Evolutionary conservation across 1,140 invertebrate genomes (phyloP).

Genomic region (Aricia agestis): DNA sequence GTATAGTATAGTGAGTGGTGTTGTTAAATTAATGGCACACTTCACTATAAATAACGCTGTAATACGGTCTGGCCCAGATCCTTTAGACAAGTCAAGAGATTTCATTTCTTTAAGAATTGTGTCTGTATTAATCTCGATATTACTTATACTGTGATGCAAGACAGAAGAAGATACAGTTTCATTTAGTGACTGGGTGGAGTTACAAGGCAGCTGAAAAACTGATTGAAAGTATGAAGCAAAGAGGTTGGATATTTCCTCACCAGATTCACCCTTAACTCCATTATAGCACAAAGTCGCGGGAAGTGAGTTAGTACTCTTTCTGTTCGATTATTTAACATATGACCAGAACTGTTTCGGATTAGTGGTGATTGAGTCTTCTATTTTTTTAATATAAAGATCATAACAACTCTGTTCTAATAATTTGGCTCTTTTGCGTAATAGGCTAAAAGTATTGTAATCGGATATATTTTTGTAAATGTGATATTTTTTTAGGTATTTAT

Average conservation of each 20-base stretch:
- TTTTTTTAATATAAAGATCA: conserved; percentile 20
- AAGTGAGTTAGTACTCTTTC: conserved; percentile 2
- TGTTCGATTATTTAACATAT: conserved; percentile 23
- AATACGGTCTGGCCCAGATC: conserved; percentile 32
- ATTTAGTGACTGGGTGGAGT: background rate
- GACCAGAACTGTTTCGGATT: conserved; percentile 28
- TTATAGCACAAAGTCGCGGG: conserved; percentile 12
- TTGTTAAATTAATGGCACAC: conserved; percentile 27
- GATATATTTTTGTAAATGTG: too few relatives aligned
- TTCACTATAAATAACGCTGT: conserved; percentile 29
- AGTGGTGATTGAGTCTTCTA: conserved; percentile 22
- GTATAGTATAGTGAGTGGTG: conserved; percentile 31
- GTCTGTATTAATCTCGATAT: background rate
- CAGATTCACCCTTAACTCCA: conserved; percentile 7
- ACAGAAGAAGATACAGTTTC: background rate
- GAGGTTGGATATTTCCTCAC: conserved; percentile 26
- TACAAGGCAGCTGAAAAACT: background rate
- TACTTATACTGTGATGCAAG: background rate
- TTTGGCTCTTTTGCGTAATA: conserved; percentile 20
- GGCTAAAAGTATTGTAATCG: too few relatives aligned
- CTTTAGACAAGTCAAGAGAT: background rate
- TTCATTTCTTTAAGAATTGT: conserved; percentile 5
- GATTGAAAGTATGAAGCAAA: conserved; percentile 27
- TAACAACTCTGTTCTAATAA: conserved; percentile 23
- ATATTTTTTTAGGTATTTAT: too few relatives aligned